These are phyloP conservation scores for Pyrochroa serraticornis DNA, from an alignment of 2,888 invertebrate species.

Conservation along the genomic window DNA sequence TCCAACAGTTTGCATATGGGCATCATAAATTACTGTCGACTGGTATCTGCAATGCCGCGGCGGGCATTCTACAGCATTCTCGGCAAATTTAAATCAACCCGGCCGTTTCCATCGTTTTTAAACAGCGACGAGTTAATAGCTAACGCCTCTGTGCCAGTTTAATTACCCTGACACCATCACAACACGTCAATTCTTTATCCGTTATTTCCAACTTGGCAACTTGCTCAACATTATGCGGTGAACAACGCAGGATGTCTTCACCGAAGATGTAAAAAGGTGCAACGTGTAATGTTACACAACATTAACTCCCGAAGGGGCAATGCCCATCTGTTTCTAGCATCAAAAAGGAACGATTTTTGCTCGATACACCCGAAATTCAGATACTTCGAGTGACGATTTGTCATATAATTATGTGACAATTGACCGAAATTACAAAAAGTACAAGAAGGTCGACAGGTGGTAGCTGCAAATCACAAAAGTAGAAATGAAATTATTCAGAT, in stretches of 20 bases:
- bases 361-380: no score
- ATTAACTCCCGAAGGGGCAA: no score
- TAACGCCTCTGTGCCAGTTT: slow-evolving; percentile 32
- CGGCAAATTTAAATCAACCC: slow-evolving; percentile 45
- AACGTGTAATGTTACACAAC: no score
- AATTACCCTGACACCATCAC: slow-evolving; percentile 25
- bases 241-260: slow-evolving; percentile 12
- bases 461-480: no score
- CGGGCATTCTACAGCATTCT: slow-evolving; percentile 51
- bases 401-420: no score
- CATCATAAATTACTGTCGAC: slow-evolving; percentile 57
- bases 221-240: slow-evolving; percentile 16
- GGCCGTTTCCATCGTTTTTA: slow-evolving; percentile 31
- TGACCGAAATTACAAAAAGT: no score
- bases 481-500: no score
- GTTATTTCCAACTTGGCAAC: slow-evolving; percentile 1
- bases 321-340: no score
- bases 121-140: slow-evolving; percentile 49
- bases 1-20: slow-evolving; percentile 56
- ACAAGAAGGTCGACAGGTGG: no score
- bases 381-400: no score
- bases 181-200: no score
- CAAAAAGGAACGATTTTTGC: no score
- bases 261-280: slow-evolving; percentile 3
- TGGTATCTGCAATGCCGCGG: slow-evolving; percentile 43